A percentile compares a stretch with the other conserved stretches of the same genome.
Conservation (phyloP, 2,797 vertebrate species). For the Ataeniobius toweri region DNA sequence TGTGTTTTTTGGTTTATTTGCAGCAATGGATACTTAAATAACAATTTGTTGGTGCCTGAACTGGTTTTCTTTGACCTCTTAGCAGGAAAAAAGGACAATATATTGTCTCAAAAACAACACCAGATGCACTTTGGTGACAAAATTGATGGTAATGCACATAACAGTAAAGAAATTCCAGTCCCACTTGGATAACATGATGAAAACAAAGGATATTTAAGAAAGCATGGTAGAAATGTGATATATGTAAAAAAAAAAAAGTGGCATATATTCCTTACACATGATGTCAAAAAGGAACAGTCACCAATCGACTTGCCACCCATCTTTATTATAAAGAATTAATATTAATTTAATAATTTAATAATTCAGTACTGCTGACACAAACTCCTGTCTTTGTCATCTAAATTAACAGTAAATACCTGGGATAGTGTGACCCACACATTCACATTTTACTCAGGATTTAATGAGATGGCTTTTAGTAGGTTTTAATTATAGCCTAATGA, state of each 20-base stretch:
- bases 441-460: slow-evolving; percentile 16
- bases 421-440: slow-evolving; percentile 12
- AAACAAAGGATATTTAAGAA: background rate
- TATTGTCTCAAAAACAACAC: slow-evolving; percentile 24
- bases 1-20: background rate
- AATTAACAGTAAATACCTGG: slow-evolving; percentile 2
- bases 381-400: background rate
- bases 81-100: slow-evolving; percentile 10
- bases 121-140: slow-evolving; percentile 4
- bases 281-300: background rate
- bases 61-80: slow-evolving; percentile 13
- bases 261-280: background rate
- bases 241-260: background rate
- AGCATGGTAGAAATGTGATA: background rate
- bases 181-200: background rate
- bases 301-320: background rate
- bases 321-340: slow-evolving; percentile 15
- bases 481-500: slow-evolving; percentile 29
- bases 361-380: slow-evolving; percentile 18
- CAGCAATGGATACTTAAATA: background rate
- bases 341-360: background rate
- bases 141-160: slow-evolving; percentile 7
- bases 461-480: slow-evolving; percentile 19
- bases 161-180: background rate
- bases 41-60: background rate